A percentile compares a stretch with the other conserved stretches of the same genome.
Evolutionary conservation across 2,113 vertebrate genomes (phyloP).

Genomic region (Plotosus lineatus): DNA sequence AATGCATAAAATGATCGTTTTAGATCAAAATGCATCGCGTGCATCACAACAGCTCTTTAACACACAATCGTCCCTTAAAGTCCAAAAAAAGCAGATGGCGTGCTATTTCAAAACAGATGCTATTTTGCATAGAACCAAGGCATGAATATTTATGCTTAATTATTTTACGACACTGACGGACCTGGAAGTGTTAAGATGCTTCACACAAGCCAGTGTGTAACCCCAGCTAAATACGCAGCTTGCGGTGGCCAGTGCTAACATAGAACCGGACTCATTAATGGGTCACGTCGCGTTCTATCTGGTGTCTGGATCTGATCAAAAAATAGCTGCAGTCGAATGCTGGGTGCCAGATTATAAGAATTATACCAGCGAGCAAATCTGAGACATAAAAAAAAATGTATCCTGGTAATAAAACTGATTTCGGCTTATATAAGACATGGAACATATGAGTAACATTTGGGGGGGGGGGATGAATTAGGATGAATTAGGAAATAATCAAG

Average conservation of each 20-base stretch:
- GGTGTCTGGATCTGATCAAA: not conserved
- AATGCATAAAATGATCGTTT: slow-evolving; percentile 37
- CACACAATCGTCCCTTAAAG: slow-evolving; percentile 55
- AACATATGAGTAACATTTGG: not conserved
- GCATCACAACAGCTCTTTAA: slow-evolving; percentile 55
- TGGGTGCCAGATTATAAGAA: not conserved
- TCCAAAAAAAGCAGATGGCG: slow-evolving; percentile 73
- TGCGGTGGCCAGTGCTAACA: slow-evolving; percentile 25
- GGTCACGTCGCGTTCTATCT: not conserved
- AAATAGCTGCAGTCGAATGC: no score
- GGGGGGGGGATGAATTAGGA: not conserved
- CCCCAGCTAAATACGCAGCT: slow-evolving; percentile 23
- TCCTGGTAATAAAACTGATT: not conserved
- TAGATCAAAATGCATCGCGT: slow-evolving; percentile 52
- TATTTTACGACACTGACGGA: slow-evolving; percentile 67
- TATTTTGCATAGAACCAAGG: slow-evolving; percentile 70
- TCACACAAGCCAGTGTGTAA: slow-evolving; percentile 35
- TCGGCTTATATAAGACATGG: not conserved
- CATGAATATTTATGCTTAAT: slow-evolving; percentile 75
- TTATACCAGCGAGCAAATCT: not conserved
- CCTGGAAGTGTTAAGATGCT: slow-evolving; percentile 52
- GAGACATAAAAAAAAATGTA: not conserved
- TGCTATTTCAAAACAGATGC: slow-evolving; percentile 73
- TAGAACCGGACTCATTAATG: slow-evolving; percentile 8
- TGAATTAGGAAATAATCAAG: not conserved